These are phyloP conservation scores for Torymus tubicola DNA, from an alignment of 2,888 invertebrate species.

Conservation along the genomic window DNA sequence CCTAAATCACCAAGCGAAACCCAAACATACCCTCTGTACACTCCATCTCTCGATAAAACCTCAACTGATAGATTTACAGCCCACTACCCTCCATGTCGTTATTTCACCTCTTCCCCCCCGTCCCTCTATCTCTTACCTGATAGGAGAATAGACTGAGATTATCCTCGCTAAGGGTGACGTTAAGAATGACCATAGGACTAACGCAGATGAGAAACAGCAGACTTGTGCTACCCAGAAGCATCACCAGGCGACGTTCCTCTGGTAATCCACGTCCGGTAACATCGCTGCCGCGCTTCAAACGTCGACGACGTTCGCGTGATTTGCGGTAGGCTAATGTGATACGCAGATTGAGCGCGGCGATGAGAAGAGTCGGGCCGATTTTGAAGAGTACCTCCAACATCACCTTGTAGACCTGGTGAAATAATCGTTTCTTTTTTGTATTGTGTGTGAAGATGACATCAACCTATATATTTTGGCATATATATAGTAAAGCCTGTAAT, in stretches of 20 bases:
- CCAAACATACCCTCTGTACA: too few species aligned
- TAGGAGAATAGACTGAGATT: slow-evolving; percentile 81
- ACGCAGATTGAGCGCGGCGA: slow-evolving; percentile 82
- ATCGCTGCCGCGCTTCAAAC: slow-evolving; percentile 80
- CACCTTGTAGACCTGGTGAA: slow-evolving; percentile 79
- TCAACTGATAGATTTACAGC: too few species aligned
- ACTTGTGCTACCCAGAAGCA: slow-evolving; percentile 83
- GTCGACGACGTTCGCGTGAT: slow-evolving; percentile 81
- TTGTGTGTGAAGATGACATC: too few species aligned
- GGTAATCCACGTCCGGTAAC: slow-evolving; percentile 81
- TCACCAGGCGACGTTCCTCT: slow-evolving; percentile 82
- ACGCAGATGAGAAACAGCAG: slow-evolving; percentile 84
- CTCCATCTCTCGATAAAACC: too few species aligned
- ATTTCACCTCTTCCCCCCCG: too few species aligned
- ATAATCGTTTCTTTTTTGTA: too few species aligned
- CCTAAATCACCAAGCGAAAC: too few species aligned
- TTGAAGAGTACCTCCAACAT: slow-evolving; percentile 83
- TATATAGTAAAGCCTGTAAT: too few species aligned
- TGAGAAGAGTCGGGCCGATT: slow-evolving; percentile 82
- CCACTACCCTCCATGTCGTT: too few species aligned
- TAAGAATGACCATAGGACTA: slow-evolving; percentile 84
- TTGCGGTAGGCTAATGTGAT: slow-evolving; percentile 83
- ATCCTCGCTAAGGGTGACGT: slow-evolving; percentile 82
- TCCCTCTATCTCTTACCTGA: slow-evolving; percentile 75
- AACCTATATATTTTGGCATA: too few species aligned